Conservation (phyloP, 2,888 invertebrate species). For the Ophion obscuratus region DNA sequence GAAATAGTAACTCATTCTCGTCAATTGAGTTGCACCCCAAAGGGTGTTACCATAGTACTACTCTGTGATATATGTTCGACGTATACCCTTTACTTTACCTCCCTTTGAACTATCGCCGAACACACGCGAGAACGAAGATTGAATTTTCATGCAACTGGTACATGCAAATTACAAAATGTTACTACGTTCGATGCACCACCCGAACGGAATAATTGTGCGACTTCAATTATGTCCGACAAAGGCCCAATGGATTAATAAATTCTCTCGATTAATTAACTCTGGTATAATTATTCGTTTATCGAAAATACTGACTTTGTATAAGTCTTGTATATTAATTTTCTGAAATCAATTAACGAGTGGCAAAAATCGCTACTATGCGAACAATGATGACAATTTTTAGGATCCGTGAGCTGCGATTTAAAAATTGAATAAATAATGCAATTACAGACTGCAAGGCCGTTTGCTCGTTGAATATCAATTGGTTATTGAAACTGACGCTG, state of each 20-base stretch:
- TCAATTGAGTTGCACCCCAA: constrained; percentile 47
- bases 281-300: no score
- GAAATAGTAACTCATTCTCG: constrained; percentile 63
- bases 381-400: no score
- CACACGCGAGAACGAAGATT: constrained; percentile 47
- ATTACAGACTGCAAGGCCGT: no score
- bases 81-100: constrained; percentile 45
- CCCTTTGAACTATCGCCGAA: constrained; percentile 44
- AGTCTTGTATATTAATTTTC: no score
- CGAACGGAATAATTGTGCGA: not conserved
- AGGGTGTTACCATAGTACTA: constrained; percentile 25
- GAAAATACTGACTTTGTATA: no score
- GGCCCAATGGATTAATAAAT: not conserved
- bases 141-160: constrained; percentile 51
- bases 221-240: not conserved
- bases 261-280: no score
- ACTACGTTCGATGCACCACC: not conserved
- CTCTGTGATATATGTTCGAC: constrained; percentile 51
- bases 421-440: no score
- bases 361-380: no score
- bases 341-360: no score
- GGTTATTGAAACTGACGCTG: no score
- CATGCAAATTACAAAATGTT: constrained; percentile 34
- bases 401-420: no score
- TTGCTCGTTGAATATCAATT: no score